Evolutionary conservation across 2,113 vertebrate genomes (phyloP), one percentile per base, ranked within the genome.

Genomic region (Callaeas wilsoni): DNA sequence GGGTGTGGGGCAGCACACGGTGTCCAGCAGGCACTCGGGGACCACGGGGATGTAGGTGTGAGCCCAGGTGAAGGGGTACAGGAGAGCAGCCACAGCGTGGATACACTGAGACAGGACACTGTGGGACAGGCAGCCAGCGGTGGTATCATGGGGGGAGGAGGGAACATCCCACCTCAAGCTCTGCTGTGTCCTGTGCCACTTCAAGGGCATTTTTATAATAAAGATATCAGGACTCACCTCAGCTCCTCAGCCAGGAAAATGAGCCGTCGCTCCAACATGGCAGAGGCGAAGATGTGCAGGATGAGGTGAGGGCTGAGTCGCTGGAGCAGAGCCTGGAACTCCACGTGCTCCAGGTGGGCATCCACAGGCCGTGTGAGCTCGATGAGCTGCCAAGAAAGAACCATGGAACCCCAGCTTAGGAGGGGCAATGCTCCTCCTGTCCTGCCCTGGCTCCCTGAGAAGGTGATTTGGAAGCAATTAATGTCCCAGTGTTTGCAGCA

Each of bases 41-140:
- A 99, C 98, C 30, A 99, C 99, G 2, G 99, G 99, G 97, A 99
- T 99, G 91, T 99, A 98, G 71, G 99, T 99, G 97, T 99, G 99
- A 62, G 99, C 99, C 99, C 99, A 99, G 89, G 98, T 99, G 98
- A 99, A 99, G 49, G 99, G 99, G 94, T 99, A 99, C 19, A 99
- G 98, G n/a, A 99, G 98, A 30, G 99, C 99, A 1, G 98, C 98
- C 4, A 99, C 98, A 0, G 99, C 99, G 0, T 99, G 99, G 84
- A 99, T 99, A 67, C 99, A 99, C 93, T 99, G 99, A 7, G 99
- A 99, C 75, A 99, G 97, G 23, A 98, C 98, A 15, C 99, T 99
- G 95, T 4, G 30, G 80, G 55, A 68, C 37, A 79, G 35, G 74
- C 55, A 82, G 41, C 44, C 63, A 15, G 13, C 0, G 16, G 26